Percentiles rank a stretch among this genome's conserved stretches.
phyloP scores from a whole-genome alignment of 2,888 invertebrate species.

The Tenthredo amoena region DNA sequence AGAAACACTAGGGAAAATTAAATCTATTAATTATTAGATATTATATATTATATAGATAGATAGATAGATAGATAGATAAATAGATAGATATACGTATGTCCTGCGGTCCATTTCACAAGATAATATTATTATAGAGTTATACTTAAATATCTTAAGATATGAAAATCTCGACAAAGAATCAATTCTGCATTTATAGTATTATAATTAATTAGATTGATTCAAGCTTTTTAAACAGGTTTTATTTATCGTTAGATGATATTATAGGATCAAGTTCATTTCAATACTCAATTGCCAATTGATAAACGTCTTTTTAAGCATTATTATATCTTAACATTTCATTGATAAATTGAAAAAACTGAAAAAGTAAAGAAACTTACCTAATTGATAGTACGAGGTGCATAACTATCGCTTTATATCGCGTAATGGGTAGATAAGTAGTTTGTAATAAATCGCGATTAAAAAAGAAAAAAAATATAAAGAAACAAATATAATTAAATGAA shows the following conservation, averaged over 20 bases:
- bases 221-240: constrained; percentile 18
- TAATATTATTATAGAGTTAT: constrained; percentile 13
- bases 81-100: constrained; percentile 10
- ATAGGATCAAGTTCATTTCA: background rate
- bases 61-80: background rate
- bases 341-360: background rate
- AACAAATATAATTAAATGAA: constrained; percentile 6
- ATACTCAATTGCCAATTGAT: background rate
- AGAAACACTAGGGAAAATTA: background rate
- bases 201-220: background rate
- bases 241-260: background rate
- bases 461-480: background rate
- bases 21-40: constrained; percentile 15
- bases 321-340: background rate
- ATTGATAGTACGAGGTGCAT: constrained; percentile 29
- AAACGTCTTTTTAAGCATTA: background rate
- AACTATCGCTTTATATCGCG: constrained; percentile 29
- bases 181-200: constrained; percentile 39
- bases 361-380: background rate
- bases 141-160: background rate
- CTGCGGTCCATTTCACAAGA: constrained; percentile 26
- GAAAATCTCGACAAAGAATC: constrained; percentile 18
- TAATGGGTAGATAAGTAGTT: background rate
- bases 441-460: background rate
- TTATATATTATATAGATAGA: constrained; percentile 1